Evolutionary conservation across 2,113 vertebrate genomes (phyloP).

Genomic region (Miniopterus natalensis): DNA sequence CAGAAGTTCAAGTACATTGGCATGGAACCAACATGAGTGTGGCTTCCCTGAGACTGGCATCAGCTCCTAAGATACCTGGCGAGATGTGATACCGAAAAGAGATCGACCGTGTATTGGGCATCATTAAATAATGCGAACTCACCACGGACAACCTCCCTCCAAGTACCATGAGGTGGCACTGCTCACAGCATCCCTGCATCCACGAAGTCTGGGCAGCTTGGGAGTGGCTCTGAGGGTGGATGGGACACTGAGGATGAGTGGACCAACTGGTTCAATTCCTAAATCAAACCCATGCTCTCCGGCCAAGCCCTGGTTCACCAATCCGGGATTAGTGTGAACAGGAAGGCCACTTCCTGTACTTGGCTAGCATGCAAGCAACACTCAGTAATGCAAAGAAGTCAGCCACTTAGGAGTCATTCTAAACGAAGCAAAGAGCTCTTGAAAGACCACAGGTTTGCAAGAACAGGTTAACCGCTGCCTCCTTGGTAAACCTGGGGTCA

Average conservation of each 20-base stretch:
- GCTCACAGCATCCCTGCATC: neutral
- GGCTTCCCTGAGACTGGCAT: neutral
- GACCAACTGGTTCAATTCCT: neutral
- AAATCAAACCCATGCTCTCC: neutral
- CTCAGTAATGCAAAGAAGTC: neutral
- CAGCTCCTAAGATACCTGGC: neutral
- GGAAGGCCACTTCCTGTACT: neutral
- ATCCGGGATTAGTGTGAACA: neutral
- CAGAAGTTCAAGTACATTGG: neutral
- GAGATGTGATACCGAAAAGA: conserved; percentile 55
- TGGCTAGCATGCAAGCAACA: neutral
- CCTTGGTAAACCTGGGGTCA: neutral
- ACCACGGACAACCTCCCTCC: conserved; percentile 68
- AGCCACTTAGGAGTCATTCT: rapidly evolving
- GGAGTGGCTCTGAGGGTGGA: neutral
- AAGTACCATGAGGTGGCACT: neutral
- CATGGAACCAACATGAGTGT: rapidly evolving
- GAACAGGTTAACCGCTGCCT: neutral
- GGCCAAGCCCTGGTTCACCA: neutral
- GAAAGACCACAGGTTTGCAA: neutral
- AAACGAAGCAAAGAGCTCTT: neutral
- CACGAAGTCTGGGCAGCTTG: neutral
- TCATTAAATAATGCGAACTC: conserved; percentile 48
- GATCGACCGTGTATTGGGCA: conserved; percentile 50
- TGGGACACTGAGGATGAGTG: conserved; percentile 7